Conservation (phyloP, 2,888 invertebrate species). For the Anarsia innoxiella region DNA sequence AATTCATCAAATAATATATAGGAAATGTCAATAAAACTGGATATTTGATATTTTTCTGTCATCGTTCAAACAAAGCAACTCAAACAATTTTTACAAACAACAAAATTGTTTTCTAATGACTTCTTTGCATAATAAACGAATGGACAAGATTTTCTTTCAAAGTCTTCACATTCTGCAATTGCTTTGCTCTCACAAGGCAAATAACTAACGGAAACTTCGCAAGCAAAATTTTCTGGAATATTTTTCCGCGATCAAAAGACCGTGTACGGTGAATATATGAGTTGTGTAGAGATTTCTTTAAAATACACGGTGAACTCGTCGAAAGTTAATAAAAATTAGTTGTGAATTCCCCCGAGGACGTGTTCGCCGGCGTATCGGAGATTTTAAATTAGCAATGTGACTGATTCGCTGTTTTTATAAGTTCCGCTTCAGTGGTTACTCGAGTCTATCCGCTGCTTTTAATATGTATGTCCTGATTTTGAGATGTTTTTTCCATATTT, state of each 20-base stretch:
- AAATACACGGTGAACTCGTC: slow-evolving; percentile 27
- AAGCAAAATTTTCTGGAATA: slow-evolving; percentile 54
- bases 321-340: slow-evolving; percentile 43
- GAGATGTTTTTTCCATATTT: too few relatives aligned
- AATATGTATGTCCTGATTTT: too few relatives aligned
- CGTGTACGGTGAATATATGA: slow-evolving; percentile 44
- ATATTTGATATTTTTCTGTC: too few relatives aligned
- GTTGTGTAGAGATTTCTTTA: slow-evolving; percentile 18
- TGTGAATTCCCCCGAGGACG: slow-evolving; percentile 28
- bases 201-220: slow-evolving; percentile 59
- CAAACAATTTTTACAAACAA: too few relatives aligned
- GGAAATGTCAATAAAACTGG: too few relatives aligned
- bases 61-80: too few relatives aligned
- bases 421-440: too few relatives aligned
- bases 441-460: too few relatives aligned
- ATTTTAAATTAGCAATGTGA: slow-evolving; percentile 14
- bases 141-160: too few relatives aligned
- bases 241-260: slow-evolving; percentile 44
- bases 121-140: too few relatives aligned
- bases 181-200: slow-evolving; percentile 38
- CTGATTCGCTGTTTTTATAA: background rate
- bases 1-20: too few relatives aligned
- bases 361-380: slow-evolving; percentile 26
- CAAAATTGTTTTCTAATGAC: too few relatives aligned
- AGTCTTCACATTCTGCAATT: slow-evolving; percentile 34